Percentiles rank a stretch among this genome's conserved stretches.
Conservation (phyloP, 2,888 invertebrate species). For the Spisula solida region DNA sequence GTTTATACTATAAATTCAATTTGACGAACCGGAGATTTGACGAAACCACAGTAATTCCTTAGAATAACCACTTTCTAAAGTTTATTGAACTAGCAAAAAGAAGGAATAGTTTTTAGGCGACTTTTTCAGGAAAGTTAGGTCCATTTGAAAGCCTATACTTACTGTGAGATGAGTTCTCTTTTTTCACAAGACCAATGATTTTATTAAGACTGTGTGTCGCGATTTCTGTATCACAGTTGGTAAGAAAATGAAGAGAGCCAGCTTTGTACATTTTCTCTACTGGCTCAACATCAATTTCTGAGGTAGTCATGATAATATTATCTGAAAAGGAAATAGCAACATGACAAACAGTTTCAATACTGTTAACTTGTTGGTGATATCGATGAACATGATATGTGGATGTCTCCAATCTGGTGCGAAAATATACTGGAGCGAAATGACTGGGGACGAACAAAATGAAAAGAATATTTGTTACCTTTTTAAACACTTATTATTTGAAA, state of each 20-base stretch:
- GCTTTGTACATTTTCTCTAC: constrained; percentile 1
- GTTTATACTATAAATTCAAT: too few species aligned
- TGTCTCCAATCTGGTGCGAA: neutral
- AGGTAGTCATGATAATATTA: neutral
- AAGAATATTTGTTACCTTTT: neutral
- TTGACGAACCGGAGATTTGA: too few species aligned
- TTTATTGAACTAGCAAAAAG: too few species aligned
- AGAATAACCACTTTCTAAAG: too few species aligned
- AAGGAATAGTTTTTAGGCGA: too few species aligned
- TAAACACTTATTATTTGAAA: neutral
- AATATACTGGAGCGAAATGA: neutral
- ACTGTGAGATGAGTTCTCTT: neutral
- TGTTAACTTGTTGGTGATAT: neutral
- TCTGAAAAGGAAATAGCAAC: neutral
- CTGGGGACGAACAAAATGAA: neutral
- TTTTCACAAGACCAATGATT: constrained; percentile 32
- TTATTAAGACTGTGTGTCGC: constrained; percentile 49
- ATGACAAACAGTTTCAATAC: neutral
- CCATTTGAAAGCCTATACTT: too few species aligned
- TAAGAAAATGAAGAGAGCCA: constrained; percentile 44
- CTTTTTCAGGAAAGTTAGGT: too few species aligned
- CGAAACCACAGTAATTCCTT: too few species aligned
- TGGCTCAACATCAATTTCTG: neutral
- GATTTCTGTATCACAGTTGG: constrained; percentile 62
- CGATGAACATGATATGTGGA: neutral